These are phyloP conservation scores for Pollenia griseotomentosa DNA, from an alignment of 2,888 invertebrate genomes.

Conservation along the genomic window DNA sequence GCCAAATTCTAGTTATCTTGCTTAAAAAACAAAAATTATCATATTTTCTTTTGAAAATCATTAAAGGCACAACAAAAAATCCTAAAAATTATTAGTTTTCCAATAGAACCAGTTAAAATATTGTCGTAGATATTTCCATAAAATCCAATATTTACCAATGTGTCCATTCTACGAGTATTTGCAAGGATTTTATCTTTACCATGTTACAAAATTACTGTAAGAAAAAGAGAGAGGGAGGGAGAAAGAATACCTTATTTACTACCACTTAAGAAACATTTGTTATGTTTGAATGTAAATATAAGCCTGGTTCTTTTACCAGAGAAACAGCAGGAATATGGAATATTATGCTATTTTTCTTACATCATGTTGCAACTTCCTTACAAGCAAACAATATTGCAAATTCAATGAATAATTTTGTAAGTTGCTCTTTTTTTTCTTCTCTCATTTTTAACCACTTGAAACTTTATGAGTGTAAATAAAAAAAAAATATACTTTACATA, in stretches of 20 bases:
- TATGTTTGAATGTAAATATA: not conserved
- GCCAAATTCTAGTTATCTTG: conserved; percentile 29
- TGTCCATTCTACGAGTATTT: not conserved
- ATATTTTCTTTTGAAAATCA: conserved; percentile 29
- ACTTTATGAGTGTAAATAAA: conserved; percentile 29
- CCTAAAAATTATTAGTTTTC: conserved; percentile 29
- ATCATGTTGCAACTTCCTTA: conserved; percentile 52
- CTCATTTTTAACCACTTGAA: conserved; percentile 30
- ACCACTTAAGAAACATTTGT: conserved; percentile 13
- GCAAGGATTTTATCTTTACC: not conserved
- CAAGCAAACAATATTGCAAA: conserved; percentile 48
- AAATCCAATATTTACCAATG: conserved; percentile 21
- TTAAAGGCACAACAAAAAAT: not conserved
- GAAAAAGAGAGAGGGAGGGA: not conserved
- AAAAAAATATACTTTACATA: not conserved
- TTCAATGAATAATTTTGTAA: conserved; percentile 62
- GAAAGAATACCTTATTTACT: conserved; percentile 28
- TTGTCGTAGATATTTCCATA: conserved; percentile 30
- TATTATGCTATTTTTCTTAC: conserved; percentile 23
- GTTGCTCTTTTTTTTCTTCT: not conserved
- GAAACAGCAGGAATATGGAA: conserved; percentile 11
- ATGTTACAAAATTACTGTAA: not conserved
- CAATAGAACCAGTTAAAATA: conserved; percentile 17
- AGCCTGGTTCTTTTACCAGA: not conserved
- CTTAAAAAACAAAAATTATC: conserved; percentile 40